These are phyloP conservation scores for Cepphus grylle DNA, from an alignment of 2,113 vertebrate species.

Conservation along the genomic window DNA sequence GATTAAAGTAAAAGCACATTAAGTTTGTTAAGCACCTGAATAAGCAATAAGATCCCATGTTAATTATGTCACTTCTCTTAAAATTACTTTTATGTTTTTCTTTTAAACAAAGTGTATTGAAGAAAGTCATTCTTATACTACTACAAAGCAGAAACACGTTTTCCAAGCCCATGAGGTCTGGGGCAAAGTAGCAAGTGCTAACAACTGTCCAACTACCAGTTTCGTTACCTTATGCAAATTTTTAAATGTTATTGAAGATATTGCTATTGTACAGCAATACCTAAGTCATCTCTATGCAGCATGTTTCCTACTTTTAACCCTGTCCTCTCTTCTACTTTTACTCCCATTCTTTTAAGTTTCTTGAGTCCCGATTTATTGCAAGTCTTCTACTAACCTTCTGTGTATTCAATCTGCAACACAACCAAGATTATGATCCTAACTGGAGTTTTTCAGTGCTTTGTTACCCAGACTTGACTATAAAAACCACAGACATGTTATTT, in stretches of 20 bases:
- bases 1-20: background rate
- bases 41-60: background rate
- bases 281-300: background rate
- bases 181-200: background rate
- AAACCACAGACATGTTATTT: background rate
- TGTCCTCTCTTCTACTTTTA: background rate
- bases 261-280: background rate
- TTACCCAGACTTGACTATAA: background rate
- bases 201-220: background rate
- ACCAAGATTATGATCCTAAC: background rate
- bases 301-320: background rate
- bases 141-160: background rate
- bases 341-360: background rate
- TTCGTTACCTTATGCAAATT: background rate
- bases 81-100: background rate
- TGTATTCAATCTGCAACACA: background rate
- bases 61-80: background rate
- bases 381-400: background rate
- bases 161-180: background rate
- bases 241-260: background rate
- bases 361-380: background rate
- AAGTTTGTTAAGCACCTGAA: constrained; percentile 22
- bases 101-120: background rate
- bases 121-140: background rate
- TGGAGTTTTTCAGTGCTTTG: background rate